A percentile compares a stretch with the other conserved stretches of the same genome.
Evolutionary conservation across 64 coral and sea anemone genomes (phyloP).

Genomic region (Trachythela sp.): DNA sequence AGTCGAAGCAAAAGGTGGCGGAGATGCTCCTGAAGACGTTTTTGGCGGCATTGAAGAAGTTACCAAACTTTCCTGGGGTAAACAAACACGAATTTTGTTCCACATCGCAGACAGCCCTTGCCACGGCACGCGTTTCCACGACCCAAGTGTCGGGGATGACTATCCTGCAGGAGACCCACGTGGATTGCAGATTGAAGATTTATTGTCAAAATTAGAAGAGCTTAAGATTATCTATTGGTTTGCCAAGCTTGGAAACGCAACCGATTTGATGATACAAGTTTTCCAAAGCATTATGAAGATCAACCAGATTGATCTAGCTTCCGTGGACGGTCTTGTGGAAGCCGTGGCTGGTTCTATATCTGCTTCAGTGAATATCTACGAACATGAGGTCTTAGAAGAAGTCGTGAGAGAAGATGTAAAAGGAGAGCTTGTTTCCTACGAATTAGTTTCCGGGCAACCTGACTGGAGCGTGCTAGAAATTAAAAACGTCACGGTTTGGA

Average conservation of each 20-base stretch:
- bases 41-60: neutral
- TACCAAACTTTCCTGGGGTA: neutral
- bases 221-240: neutral
- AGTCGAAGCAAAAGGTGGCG: neutral
- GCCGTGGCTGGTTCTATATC: neutral
- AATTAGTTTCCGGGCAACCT: neutral
- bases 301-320: neutral
- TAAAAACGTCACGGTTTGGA: neutral
- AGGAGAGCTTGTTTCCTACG: neutral
- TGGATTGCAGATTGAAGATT: neutral
- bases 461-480: neutral
- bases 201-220: neutral
- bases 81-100: constrained; percentile 9
- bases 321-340: neutral
- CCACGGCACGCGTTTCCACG: neutral
- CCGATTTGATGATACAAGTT: neutral
- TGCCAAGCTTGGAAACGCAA: neutral
- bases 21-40: neutral
- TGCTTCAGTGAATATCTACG: neutral
- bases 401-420: neutral
- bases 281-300: neutral
- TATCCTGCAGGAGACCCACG: neutral
- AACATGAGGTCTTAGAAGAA: neutral
- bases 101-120: neutral
- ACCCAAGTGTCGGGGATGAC: neutral